These are phyloP conservation scores for Alligator sinensis DNA, from an alignment of 2,113 vertebrate genomes.

Conservation along the genomic window DNA sequence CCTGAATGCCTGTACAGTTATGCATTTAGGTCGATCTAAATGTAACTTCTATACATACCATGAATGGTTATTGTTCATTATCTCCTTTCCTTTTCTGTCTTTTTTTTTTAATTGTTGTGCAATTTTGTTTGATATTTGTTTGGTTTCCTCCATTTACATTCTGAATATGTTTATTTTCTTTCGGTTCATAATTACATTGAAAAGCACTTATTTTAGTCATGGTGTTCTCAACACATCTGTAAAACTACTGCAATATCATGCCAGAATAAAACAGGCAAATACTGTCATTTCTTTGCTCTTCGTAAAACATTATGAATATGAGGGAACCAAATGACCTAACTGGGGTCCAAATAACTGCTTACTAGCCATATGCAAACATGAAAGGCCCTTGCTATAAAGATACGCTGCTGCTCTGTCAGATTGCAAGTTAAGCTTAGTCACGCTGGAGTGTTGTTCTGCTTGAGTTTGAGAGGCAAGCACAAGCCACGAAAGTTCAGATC, in stretches of 20 bases:
- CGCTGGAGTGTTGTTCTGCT: neutral
- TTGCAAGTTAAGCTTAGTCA: neutral
- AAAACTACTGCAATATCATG: constrained; percentile 27
- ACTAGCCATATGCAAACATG: neutral
- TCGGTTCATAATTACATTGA: constrained; percentile 33
- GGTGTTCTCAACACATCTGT: constrained; percentile 29
- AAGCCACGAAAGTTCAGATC: fast-evolving
- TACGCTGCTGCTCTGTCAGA: neutral
- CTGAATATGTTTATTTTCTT: constrained; percentile 2
- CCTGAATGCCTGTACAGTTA: too few relatives aligned
- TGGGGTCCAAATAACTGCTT: neutral
- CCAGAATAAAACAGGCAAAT: neutral
- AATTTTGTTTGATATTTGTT: neutral
- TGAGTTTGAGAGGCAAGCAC: fast-evolving
- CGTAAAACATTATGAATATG: neutral
- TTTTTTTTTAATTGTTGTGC: neutral
- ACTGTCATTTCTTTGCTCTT: neutral
- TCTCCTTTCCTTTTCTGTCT: neutral
- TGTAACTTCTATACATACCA: too few relatives aligned
- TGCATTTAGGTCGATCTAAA: too few relatives aligned
- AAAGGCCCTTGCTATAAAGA: neutral
- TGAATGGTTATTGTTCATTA: neutral
- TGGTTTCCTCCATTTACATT: neutral
- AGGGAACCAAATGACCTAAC: neutral
- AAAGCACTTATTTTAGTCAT: constrained; percentile 48